Evolutionary conservation across 2,113 vertebrate genomes (phyloP).

Genomic region (Rhinopomastus cyanomelas): DNA sequence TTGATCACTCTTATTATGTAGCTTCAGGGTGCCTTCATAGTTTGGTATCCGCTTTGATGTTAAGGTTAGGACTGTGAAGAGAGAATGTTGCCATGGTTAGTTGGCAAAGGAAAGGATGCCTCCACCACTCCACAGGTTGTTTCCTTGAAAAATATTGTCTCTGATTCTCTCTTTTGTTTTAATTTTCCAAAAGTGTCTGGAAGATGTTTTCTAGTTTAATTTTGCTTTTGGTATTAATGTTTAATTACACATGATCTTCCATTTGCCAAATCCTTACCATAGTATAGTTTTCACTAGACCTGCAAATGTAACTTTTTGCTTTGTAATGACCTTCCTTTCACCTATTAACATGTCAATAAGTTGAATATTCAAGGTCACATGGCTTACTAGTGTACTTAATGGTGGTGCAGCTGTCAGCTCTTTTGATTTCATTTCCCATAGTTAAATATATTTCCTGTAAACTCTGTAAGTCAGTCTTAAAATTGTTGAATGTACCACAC

Average conservation of each 20-base stretch:
- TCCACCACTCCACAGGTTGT: background rate
- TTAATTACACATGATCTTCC: background rate
- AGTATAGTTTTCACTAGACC: background rate
- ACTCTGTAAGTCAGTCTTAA: background rate
- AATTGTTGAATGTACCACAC: background rate
- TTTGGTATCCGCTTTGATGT: background rate
- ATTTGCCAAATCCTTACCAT: background rate
- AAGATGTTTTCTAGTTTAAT: background rate
- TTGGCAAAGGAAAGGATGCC: background rate
- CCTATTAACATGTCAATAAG: background rate
- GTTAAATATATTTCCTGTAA: background rate
- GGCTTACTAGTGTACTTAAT: background rate
- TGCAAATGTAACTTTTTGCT: background rate
- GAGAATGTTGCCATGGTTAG: background rate
- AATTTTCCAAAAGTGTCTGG: background rate
- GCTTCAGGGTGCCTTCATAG: background rate
- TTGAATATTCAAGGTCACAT: background rate
- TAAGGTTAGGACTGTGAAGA: background rate
- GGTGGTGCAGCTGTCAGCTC: background rate
- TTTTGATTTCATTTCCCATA: background rate
- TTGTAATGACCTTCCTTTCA: background rate
- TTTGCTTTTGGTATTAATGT: background rate
- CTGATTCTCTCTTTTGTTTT: background rate
- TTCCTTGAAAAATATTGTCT: background rate
- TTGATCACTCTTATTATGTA: background rate